Evolutionary conservation across 2,113 vertebrate genomes (phyloP).

Genomic region (Dromiciops gliroides): DNA sequence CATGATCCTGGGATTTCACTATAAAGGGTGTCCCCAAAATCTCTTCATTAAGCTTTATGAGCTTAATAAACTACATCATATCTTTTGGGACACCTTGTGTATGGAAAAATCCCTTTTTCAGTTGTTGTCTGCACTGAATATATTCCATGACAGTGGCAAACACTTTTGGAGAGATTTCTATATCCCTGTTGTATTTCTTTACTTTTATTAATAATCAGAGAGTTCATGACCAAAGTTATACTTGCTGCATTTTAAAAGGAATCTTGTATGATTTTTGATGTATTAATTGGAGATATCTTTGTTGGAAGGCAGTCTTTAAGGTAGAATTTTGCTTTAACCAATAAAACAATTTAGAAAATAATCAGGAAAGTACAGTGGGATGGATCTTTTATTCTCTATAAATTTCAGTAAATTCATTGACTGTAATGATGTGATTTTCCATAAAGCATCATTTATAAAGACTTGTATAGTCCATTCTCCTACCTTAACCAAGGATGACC

Average conservation of each 20-base stretch:
- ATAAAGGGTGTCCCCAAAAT: not conserved
- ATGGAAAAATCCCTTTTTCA: not conserved
- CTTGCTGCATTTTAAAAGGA: not conserved
- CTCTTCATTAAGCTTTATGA: not conserved
- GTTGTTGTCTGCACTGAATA: not conserved
- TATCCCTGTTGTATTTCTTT: not conserved
- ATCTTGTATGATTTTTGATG: not conserved
- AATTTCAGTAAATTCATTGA: not conserved
- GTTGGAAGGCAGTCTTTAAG: not conserved
- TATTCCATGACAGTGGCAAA: not conserved
- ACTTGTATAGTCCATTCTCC: not conserved
- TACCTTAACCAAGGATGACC: not conserved
- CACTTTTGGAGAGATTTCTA: not conserved
- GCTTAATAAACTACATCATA: not conserved
- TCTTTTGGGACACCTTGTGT: not conserved
- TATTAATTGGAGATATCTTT: not conserved
- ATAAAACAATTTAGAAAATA: not conserved
- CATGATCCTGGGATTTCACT: too few relatives aligned
- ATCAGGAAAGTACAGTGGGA: not conserved
- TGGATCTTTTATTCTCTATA: not conserved
- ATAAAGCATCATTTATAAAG: not conserved
- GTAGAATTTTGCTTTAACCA: not conserved
- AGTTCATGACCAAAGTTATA: not conserved
- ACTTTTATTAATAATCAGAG: not conserved
- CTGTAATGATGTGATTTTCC: not conserved